Evolutionary conservation across 2,797 vertebrate species (phyloP).

Genomic region (Tachyglossus aculeatus): DNA sequence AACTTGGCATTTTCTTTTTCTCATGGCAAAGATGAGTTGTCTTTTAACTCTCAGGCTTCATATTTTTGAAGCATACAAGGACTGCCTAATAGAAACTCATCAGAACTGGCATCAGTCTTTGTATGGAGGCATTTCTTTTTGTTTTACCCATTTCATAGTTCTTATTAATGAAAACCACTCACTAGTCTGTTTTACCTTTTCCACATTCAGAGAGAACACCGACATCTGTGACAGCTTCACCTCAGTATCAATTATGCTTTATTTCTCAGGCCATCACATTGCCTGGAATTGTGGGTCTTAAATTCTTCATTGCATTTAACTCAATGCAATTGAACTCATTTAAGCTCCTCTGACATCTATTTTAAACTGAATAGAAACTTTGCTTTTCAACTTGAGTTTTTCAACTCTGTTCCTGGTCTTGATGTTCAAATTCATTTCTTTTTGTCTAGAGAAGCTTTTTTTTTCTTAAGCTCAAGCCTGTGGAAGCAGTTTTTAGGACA

Average conservation of each 20-base stretch:
- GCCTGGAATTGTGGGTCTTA: neutral
- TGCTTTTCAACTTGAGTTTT: neutral
- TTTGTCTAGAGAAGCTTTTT: no score
- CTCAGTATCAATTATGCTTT: slow-evolving; percentile 2
- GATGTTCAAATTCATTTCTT: neutral
- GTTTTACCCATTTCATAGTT: neutral
- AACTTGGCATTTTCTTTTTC: rapidly evolving
- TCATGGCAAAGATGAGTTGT: neutral
- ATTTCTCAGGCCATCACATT: neutral
- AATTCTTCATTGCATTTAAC: neutral
- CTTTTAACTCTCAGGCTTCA: neutral
- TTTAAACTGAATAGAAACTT: neutral
- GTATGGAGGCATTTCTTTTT: neutral
- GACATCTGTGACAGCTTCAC: neutral
- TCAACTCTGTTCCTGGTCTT: neutral
- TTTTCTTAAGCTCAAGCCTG: no score
- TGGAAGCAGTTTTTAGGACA: no score
- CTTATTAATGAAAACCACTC: neutral
- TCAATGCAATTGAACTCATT: no score
- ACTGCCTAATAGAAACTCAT: neutral
- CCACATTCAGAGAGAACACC: slow-evolving; percentile 7
- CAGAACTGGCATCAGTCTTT: neutral
- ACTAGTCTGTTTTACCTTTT: neutral
- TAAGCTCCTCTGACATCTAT: neutral
- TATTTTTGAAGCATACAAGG: neutral